Conservation (phyloP, 2,113 vertebrate genomes). For the Oryzias celebensis region DNA sequence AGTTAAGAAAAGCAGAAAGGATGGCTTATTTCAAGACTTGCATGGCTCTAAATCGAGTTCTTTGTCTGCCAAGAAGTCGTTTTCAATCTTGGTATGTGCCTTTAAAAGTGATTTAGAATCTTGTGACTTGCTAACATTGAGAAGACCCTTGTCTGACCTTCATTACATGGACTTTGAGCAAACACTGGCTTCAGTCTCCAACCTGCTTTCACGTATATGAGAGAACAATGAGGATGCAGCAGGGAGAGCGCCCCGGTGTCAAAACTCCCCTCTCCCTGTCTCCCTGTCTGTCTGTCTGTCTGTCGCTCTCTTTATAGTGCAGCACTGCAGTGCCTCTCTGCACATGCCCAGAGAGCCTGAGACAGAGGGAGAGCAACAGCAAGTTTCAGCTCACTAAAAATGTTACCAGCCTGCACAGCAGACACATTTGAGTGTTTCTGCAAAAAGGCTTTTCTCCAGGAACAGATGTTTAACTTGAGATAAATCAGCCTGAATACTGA, state of each 20-base stretch:
- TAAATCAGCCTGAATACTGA: not conserved
- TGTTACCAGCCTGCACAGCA: constrained; percentile 46
- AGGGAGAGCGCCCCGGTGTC: constrained; percentile 38
- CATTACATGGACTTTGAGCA: constrained; percentile 11
- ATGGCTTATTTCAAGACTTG: not conserved
- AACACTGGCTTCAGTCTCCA: constrained; percentile 25
- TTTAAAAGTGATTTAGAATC: constrained; percentile 7
- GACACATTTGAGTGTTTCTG: constrained; percentile 14
- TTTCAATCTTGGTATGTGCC: not conserved
- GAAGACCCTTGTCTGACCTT: constrained; percentile 12
- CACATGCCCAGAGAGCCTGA: constrained; percentile 66
- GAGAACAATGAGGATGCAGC: constrained; percentile 27
- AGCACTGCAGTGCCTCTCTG: constrained; percentile 71
- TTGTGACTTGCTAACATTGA: constrained; percentile 29
- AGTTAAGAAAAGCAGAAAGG: constrained; percentile 1
- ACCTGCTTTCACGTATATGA: constrained; percentile 29
- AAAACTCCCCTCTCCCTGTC: constrained; percentile 41
- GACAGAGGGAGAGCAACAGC: constrained; percentile 52
- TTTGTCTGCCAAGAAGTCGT: not conserved
- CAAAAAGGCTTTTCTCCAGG: not conserved
- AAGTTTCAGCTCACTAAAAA: constrained; percentile 60
- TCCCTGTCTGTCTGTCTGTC: constrained; percentile 16
- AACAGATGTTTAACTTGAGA: not conserved
- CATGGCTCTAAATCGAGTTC: not conserved
- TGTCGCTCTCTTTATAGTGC: constrained; percentile 45